Percentiles rank a stretch among this genome's conserved stretches.
Conservation (phyloP, 1,140 invertebrate species). For the Campodea augens region DNA sequence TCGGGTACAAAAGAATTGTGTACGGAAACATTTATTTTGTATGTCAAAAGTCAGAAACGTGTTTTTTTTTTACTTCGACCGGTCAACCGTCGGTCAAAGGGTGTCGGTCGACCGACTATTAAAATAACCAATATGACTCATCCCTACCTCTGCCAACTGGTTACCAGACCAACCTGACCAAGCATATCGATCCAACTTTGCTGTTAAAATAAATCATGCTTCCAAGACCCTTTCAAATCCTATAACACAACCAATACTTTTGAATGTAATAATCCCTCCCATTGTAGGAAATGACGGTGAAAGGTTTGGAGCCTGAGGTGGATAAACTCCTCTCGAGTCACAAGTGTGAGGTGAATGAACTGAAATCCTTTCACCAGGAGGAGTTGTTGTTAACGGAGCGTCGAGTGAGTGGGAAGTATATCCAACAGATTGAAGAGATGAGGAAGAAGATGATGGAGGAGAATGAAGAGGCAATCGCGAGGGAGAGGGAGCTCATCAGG, state of each 20-base stretch:
- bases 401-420: constrained; percentile 29
- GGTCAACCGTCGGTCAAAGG: no score
- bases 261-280: neutral
- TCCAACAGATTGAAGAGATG: constrained; percentile 28
- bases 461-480: constrained; percentile 25
- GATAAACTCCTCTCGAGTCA: constrained; percentile 39
- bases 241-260: neutral
- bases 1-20: no score
- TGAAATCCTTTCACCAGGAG: constrained; percentile 35
- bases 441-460: constrained; percentile 27
- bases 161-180: no score
- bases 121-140: no score
- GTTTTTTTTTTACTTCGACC: no score
- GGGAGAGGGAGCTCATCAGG: constrained; percentile 28
- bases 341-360: constrained; percentile 34
- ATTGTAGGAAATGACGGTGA: constrained; percentile 40
- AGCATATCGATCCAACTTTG: no score
- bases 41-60: no score
- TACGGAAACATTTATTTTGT: no score
- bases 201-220: neutral
- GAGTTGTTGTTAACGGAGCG: constrained; percentile 31
- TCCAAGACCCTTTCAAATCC: neutral
- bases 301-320: constrained; percentile 48
- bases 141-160: no score
- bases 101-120: no score